Percentiles rank a stretch among this genome's conserved stretches.
Evolutionary conservation across 1,140 invertebrate species (phyloP).

Genomic region (Hyles vespertilio): DNA sequence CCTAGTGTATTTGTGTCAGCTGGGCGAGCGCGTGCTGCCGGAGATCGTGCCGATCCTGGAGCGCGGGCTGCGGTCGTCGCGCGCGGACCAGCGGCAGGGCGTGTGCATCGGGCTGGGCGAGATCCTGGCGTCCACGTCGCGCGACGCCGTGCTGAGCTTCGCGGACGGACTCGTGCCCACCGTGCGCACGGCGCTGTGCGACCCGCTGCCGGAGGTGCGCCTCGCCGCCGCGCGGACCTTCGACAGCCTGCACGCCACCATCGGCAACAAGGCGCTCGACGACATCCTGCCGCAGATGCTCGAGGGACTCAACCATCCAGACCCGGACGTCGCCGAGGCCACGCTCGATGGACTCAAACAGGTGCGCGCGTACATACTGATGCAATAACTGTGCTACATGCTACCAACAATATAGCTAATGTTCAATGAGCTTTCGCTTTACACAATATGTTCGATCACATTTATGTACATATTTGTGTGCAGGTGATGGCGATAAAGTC

Average conservation of each 20-base stretch:
- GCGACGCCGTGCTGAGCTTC: conserved; percentile 95
- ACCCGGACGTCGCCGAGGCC: conserved; percentile 85
- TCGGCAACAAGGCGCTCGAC: conserved; percentile 96
- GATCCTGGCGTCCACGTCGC: conserved; percentile 97
- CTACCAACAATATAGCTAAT: too few relatives aligned
- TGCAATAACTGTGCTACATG: too few relatives aligned
- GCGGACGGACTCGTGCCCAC: conserved; percentile 98
- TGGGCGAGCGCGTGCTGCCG: conserved; percentile 97
- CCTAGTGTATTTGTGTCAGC: conserved; percentile 35
- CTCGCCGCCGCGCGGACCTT: conserved; percentile 97
- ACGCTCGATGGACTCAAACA: conserved; percentile 96
- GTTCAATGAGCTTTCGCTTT: too few relatives aligned
- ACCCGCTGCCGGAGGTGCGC: conserved; percentile 94
- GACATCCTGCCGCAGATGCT: conserved; percentile 96
- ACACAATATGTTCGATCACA: too few relatives aligned
- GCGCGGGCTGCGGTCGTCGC: conserved; percentile 91
- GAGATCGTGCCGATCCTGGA: conserved; percentile 99
- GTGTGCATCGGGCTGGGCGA: conserved; percentile 99
- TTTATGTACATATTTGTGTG: background rate
- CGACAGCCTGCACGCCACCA: conserved; percentile 95
- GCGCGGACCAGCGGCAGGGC: conserved; percentile 95
- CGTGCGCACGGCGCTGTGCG: conserved; percentile 93
- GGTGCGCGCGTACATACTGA: conserved; percentile 29
- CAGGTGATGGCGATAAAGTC: conserved; percentile 96
- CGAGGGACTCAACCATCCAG: conserved; percentile 87